Evolutionary conservation across 2,113 vertebrate species (phyloP), one percentile per base, ranked within the genome.

Genomic region (Gasterosteus nipponicus): DNA sequence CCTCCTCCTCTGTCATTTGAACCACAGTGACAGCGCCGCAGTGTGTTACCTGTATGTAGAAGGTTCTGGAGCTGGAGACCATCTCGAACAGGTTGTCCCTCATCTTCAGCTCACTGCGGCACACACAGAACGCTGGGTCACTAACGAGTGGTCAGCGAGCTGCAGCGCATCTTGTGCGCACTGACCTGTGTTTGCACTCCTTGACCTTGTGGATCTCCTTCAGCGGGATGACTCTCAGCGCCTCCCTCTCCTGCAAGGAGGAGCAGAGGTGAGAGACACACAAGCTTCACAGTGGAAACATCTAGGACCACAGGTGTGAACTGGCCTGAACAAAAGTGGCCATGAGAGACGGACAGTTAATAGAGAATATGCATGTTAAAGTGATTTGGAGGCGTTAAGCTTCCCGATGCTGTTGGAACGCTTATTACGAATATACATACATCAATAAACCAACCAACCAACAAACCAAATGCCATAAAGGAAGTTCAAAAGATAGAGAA

Each of bases 71-170:
- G 70, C 92, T 95, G 83, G 98, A 99, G 87, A 98, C 96, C 81
- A 99, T 94, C 94, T 99, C 96, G 87, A 99, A 99, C 76, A 99
- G 95, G 94, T 99, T 99, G 94, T 99, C 97, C 89, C 98, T 97
- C 97, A 97, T 95, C 96, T 98, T 97, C 78, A 95, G 95, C 75
- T 99, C 98, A 87, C 98, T 99, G 89, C 33, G 75, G 71, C 19
- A 47, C 0, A 75, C 3, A 61, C 6, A 26, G 11, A 58, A n/a
- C 31, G 19, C 26, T 57, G 10, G 44, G 7, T 5, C 16, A 60
- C 67, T 29, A 42, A 31, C 7, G 11, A 46, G 35, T 38, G 5
- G 35, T 5, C 7, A 47, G 18, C 10, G 18, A 16, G 14, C 26
- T 2, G 15, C 42, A 19, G 49, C 42, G 18, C 41, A 18, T 1